Base-by-base conservation (phyloP, 1,140 invertebrate species). In the Atta cephalotes region DNA sequence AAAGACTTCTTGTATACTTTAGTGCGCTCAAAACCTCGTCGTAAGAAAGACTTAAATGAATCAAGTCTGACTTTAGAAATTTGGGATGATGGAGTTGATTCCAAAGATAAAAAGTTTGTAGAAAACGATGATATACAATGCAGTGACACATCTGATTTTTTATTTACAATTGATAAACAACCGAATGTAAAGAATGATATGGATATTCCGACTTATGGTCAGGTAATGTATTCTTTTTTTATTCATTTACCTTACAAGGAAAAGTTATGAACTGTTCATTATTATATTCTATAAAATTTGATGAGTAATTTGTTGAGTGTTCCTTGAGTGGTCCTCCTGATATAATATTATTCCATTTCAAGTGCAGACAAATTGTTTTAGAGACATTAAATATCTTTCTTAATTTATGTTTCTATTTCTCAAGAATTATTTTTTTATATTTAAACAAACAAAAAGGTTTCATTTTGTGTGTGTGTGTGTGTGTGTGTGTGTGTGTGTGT, bases 161-260 rank as follows among this genome's bases (percentile, higher is more conserved):
- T 95, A 0, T 95, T 95, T 87, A 92, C 81, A 14, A 85, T 95
- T 72, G 95, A 95, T 77, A 95, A 89, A n/a, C 86, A 86, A 45
- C 95, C 94, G n/a, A 89, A 90, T 51, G 3, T 92, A 53, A 90
- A 92, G 81, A 90, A 94, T 86, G 92, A 94, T 62, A 88, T 93
- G 16, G 94, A 95, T 89, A 79, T 95, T 76, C 95, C 95, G 14
- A 93, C 93, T 28, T 95, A 95, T 89, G 93, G 93, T 56, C 94
- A 93, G 90, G 95, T 95, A 80, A 53, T 82, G 35, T 87, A 70
- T 9, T 88, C 4, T 31, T 74, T 45, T 3, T 87, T 70, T 87
- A 51, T 79, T 18, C 3, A 45, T 39, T 10, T 21, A 45, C 39
- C 9, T 45, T 45, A 12, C 39, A 3, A 45, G 9, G 10, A 10